Conservation (phyloP, 2,888 invertebrate genomes). For the Bibio marci region DNA sequence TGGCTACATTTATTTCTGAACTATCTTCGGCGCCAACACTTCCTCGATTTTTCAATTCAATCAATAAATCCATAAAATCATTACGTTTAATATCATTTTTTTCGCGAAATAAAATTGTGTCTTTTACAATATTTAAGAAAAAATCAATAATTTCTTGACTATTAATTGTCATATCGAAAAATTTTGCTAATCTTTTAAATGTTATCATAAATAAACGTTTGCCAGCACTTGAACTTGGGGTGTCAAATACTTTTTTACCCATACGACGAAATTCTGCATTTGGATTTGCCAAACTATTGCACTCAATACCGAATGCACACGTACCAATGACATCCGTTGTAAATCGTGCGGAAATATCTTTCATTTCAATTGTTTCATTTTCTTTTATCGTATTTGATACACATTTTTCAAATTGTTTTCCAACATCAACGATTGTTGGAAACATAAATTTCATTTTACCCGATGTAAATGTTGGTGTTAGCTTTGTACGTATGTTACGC, state of each 20-base stretch:
- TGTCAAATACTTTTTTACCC: constrained; percentile 13
- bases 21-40: constrained; percentile 20
- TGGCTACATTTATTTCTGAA: constrained; percentile 1
- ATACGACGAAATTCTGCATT: constrained; percentile 21
- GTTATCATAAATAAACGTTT: constrained; percentile 13
- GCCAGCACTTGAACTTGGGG: constrained; percentile 1
- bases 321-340: constrained; percentile 33
- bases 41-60: constrained; percentile 31
- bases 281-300: constrained; percentile 26
- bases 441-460: constrained; percentile 2
- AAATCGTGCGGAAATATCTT: constrained; percentile 26
- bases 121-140: constrained; percentile 28
- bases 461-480: constrained; percentile 1
- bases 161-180: neutral
- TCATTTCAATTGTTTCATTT: constrained; percentile 20
- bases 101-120: constrained; percentile 28
- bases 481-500: neutral
- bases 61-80: constrained; percentile 37
- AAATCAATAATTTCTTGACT: constrained; percentile 17
- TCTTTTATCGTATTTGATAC: constrained; percentile 2
- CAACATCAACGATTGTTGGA: neutral
- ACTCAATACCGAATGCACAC: constrained; percentile 30
- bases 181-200: constrained; percentile 9
- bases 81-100: constrained; percentile 27
- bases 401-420: neutral